Evolutionary conservation across 2,888 invertebrate species (phyloP), one percentile per base, ranked within the genome.

Genomic region (Patella caerulea): DNA sequence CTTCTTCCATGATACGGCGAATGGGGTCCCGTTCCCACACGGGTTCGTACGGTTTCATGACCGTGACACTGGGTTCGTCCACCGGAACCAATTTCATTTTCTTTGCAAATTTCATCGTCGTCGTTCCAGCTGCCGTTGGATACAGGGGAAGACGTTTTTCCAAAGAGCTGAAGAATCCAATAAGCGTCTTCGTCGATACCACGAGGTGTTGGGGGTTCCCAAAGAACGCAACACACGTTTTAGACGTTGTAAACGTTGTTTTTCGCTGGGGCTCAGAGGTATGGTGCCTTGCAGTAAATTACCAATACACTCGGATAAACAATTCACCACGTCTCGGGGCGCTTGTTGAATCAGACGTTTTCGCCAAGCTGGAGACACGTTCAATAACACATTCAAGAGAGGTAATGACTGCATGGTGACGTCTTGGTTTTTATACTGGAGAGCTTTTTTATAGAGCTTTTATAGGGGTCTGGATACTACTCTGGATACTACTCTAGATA

Each of bases 51-150:
- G 65, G 65, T 3, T 65, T 65, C 34, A 34, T 34, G 2, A 65
- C 65, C 19, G 65, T 65, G 11, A 65, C 3, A 7, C 24, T 14
- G 2, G 65, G 19, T 65, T 65, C 65, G 12, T 65, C 65, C 4
- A 24, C 19, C 11, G 65, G 65, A 11, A 65, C 65, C 65, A 65
- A 65, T n/a, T 24, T n/a, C 65, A 65, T 65, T 65, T 65, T 65
- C 12, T 19, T 11, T 19, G 19, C 12, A 65, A 19, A 65, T 24
- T 65, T 65, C 19, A 19, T 65, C 34, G 34, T 34, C 7, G 34
- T 34, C 7, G 34, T 34, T 7, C 34, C 34, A 34, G 34, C 34
- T 34, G 34, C 3, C 34, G 34, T 34, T 34, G 34, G 5, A 34
- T 34, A 34, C 34, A 3, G 34, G 5, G 34, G 7, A 34, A 34